Conservation (phyloP, 2,888 invertebrate species). For the Pachydiplax longipennis region DNA sequence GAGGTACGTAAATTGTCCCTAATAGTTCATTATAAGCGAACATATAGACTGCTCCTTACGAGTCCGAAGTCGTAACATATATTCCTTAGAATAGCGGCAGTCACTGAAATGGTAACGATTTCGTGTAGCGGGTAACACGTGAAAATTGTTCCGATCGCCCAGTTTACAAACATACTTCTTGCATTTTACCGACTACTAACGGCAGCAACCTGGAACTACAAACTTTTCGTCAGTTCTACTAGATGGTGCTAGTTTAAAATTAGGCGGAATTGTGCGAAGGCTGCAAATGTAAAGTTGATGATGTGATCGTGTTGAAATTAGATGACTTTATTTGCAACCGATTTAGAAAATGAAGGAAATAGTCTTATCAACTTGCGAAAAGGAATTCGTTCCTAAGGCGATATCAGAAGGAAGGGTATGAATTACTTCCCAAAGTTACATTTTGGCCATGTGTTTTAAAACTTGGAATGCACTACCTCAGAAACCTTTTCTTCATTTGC, state of each 20-base stretch:
- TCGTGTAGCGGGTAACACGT: slow-evolving; percentile 54
- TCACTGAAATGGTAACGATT: slow-evolving; percentile 40
- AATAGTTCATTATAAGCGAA: slow-evolving; percentile 36
- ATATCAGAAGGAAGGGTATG: slow-evolving; percentile 72
- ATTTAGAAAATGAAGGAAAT: slow-evolving; percentile 69
- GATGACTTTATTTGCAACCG: neutral
- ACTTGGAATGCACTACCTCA: too few species aligned
- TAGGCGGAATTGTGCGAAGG: neutral
- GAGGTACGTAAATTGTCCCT: slow-evolving; percentile 56
- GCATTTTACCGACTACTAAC: slow-evolving; percentile 44
- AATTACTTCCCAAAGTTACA: neutral
- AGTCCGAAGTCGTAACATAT: neutral
- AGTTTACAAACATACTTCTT: slow-evolving; percentile 64
- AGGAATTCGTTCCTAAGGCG: slow-evolving; percentile 71
- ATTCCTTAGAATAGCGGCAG: slow-evolving; percentile 31
- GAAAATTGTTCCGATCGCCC: slow-evolving; percentile 57
- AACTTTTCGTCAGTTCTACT: slow-evolving; percentile 18
- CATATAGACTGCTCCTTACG: slow-evolving; percentile 9
- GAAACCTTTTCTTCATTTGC: too few species aligned
- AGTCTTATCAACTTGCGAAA: slow-evolving; percentile 74
- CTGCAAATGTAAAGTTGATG: neutral
- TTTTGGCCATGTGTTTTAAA: too few species aligned
- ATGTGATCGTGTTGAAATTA: neutral
- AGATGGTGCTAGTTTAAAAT: slow-evolving; percentile 37
- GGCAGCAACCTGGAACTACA: slow-evolving; percentile 37